Percentiles rank a stretch among this genome's conserved stretches.
Conservation (phyloP, 2,113 vertebrate genomes). For the Brienomyrus brachyistius region DNA sequence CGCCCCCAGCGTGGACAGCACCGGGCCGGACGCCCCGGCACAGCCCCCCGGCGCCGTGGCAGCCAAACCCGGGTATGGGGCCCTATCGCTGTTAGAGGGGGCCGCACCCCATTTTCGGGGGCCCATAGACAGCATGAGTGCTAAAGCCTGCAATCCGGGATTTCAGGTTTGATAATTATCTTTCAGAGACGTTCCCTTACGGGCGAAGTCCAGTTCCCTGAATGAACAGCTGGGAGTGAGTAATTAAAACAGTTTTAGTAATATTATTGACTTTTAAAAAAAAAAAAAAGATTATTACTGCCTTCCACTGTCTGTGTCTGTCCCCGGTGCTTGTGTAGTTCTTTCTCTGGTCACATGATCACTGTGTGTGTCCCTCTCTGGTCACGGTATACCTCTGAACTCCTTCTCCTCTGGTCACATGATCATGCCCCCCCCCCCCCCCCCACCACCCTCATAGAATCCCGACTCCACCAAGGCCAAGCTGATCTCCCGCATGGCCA, state of each 20-base stretch:
- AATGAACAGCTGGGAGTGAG: slow-evolving; percentile 81
- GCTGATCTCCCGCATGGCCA: slow-evolving; percentile 95
- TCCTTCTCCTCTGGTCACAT: too few species aligned
- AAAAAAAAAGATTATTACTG: neutral
- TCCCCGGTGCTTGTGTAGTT: neutral
- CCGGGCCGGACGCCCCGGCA: slow-evolving; percentile 53
- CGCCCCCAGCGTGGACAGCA: slow-evolving; percentile 61
- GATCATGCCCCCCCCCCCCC: neutral
- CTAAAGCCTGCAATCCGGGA: neutral
- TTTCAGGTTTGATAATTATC: slow-evolving; percentile 16
- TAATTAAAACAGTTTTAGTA: neutral
- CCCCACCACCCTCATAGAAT: slow-evolving; percentile 56
- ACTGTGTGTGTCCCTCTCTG: too few species aligned
- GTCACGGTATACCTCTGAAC: neutral
- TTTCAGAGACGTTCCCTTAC: slow-evolving; percentile 71
- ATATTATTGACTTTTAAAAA: neutral
- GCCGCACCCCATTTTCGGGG: neutral
- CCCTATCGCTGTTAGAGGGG: neutral
- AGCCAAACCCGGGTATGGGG: slow-evolving; percentile 68
- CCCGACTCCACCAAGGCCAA: slow-evolving; percentile 88
- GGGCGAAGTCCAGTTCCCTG: slow-evolving; percentile 81
- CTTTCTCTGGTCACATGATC: neutral
- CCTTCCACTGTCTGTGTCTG: neutral
- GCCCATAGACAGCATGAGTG: neutral
- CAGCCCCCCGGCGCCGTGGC: slow-evolving; percentile 53